Conservation (phyloP, 2,888 invertebrate genomes). For the Napeogenes inachia region DNA sequence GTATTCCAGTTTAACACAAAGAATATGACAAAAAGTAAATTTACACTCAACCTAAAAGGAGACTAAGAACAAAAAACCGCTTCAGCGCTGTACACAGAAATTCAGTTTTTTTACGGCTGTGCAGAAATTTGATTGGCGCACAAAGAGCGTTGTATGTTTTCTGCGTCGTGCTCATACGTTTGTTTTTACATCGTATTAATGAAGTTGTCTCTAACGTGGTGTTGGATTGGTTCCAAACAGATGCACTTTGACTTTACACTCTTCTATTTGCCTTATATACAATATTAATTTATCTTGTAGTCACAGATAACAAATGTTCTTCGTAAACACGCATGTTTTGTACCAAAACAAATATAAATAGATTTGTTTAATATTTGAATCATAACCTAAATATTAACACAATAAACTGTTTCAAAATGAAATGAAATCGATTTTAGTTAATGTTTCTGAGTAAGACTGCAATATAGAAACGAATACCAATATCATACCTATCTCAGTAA, state of each 20-base stretch:
- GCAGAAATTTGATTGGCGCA: constrained; percentile 57
- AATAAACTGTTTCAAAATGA: too few species aligned
- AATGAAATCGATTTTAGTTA: neutral
- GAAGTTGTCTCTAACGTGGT: constrained; percentile 47
- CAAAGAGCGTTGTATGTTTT: constrained; percentile 46
- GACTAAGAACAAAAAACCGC: constrained; percentile 19
- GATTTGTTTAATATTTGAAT: too few species aligned
- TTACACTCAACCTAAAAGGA: constrained; percentile 20
- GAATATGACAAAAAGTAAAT: constrained; percentile 26
- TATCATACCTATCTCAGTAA: constrained; percentile 11
- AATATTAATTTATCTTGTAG: neutral
- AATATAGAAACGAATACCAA: neutral
- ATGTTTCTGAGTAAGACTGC: neutral
- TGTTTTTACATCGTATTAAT: constrained; percentile 54
- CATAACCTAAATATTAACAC: too few species aligned
- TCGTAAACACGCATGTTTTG: too few species aligned
- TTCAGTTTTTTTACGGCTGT: constrained; percentile 30
- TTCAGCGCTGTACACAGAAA: constrained; percentile 21
- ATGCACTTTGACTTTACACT: constrained; percentile 2
- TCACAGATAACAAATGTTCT: too few species aligned
- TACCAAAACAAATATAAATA: too few species aligned
- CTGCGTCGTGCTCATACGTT: constrained; percentile 38
- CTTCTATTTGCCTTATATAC: neutral
- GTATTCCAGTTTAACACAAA: constrained; percentile 24
- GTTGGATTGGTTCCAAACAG: constrained; percentile 6